These are phyloP conservation scores for Drosophila nigricruria DNA, from an alignment of 2,888 invertebrate genomes.

Conservation along the genomic window DNA sequence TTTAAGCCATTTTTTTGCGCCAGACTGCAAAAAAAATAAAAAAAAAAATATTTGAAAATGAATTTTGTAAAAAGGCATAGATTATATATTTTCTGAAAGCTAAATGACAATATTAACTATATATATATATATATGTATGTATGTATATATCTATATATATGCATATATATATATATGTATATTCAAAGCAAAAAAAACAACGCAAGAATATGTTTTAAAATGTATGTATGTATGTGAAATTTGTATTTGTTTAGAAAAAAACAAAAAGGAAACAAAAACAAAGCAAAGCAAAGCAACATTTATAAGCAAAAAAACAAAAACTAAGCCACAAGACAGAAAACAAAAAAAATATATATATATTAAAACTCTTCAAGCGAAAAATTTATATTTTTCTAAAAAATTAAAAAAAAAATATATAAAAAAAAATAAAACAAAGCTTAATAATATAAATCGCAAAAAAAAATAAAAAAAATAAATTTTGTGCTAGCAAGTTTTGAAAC, in stretches of 20 bases:
- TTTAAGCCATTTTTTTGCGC: constrained; percentile 61
- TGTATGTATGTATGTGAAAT: constrained; percentile 44
- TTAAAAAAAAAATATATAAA: background rate
- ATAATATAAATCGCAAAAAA: constrained; percentile 5
- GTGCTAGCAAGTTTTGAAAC: constrained; percentile 34
- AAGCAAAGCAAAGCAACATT: constrained; percentile 45
- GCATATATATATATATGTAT: constrained; percentile 1
- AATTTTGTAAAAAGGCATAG: constrained; percentile 63
- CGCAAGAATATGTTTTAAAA: constrained; percentile 44
- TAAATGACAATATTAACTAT: constrained; percentile 81
- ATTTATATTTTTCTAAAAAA: constrained; percentile 51
- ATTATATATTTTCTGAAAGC: constrained; percentile 77
- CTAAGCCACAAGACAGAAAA: constrained; percentile 25
- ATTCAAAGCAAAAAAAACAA: constrained; percentile 47
- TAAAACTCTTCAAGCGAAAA: constrained; percentile 17
- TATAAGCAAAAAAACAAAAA: constrained; percentile 31
- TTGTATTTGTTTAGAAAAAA: constrained; percentile 54
- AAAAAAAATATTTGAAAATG: constrained; percentile 8
- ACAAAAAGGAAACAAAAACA: constrained; percentile 10
- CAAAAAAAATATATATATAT: background rate
- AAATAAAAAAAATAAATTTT: constrained; percentile 24
- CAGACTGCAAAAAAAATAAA: constrained; percentile 30
- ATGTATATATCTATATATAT: constrained; percentile 41
- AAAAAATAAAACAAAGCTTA: constrained; percentile 11
- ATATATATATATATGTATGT: constrained; percentile 29